Evolutionary conservation across 1,140 invertebrate genomes (phyloP).

Genomic region (Pseudomyrmex gracilis): DNA sequence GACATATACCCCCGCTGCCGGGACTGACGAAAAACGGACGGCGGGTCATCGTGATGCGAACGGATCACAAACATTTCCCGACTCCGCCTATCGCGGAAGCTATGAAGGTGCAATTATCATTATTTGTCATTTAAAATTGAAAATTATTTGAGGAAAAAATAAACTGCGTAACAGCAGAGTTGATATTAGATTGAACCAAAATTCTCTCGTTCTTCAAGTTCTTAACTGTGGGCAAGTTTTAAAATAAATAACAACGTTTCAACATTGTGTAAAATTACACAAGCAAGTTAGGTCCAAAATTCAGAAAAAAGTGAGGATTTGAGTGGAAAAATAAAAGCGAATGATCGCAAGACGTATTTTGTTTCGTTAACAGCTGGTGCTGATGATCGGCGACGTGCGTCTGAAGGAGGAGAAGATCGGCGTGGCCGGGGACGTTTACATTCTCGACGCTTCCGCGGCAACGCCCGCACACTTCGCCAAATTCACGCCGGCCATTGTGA

Average conservation of each 20-base stretch:
- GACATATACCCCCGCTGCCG: constrained; percentile 91
- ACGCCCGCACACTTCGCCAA: constrained; percentile 91
- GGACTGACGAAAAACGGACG: constrained; percentile 92
- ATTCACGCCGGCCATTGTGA: constrained; percentile 90
- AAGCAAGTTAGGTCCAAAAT: no score
- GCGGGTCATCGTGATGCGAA: constrained; percentile 90
- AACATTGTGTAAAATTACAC: no score
- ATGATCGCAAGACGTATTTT: background rate
- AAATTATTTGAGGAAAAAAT: no score
- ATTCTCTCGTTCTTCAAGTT: no score
- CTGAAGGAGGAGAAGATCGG: constrained; percentile 90
- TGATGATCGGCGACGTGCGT: constrained; percentile 94
- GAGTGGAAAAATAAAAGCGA: no score
- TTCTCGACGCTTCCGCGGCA: constrained; percentile 91
- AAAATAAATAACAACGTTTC: no score
- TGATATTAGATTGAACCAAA: no score
- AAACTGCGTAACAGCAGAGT: no score
- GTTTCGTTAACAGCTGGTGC: constrained; percentile 83
- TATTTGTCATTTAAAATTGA: no score
- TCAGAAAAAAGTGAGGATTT: no score
- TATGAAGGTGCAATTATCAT: constrained; percentile 86
- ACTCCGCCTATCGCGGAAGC: constrained; percentile 88
- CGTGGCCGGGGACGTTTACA: constrained; percentile 93
- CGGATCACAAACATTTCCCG: constrained; percentile 87
- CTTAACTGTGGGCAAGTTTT: no score